Conservation (phyloP, 1,140 invertebrate genomes). For the Zaprionus capensis region DNA sequence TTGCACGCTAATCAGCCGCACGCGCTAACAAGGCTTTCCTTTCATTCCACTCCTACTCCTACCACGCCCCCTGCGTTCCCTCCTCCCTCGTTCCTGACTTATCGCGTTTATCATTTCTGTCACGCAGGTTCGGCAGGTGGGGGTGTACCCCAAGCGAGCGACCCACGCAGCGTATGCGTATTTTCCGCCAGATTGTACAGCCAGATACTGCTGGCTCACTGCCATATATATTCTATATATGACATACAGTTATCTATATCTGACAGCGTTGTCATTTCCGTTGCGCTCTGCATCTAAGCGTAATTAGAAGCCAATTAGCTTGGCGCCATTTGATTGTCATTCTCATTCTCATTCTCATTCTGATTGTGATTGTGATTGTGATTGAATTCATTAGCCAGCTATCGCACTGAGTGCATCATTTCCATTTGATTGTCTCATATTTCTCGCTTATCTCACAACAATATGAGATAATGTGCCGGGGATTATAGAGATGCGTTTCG, state of each 20-base stretch:
- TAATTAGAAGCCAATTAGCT: constrained; percentile 3
- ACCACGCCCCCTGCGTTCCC: not conserved
- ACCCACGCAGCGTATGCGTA: constrained; percentile 1
- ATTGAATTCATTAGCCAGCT: no score
- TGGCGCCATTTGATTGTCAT: not conserved
- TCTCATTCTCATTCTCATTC: no score
- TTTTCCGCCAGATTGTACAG: not conserved
- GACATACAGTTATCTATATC: not conserved
- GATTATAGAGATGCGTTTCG: no score
- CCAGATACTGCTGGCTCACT: not conserved
- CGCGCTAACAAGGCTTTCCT: not conserved
- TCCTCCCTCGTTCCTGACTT: not conserved
- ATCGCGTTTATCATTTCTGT: not conserved
- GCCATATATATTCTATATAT: not conserved
- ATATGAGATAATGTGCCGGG: no score
- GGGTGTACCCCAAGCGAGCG: not conserved
- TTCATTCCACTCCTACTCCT: not conserved
- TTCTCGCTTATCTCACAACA: no score
- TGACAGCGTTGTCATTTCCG: not conserved
- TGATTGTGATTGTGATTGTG: no score
- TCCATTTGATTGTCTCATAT: no score
- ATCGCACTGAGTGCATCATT: no score
- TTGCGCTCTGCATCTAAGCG: not conserved
- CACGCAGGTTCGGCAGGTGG: constrained; percentile 1
- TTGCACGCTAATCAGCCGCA: constrained; percentile 47